Evolutionary conservation across 2,888 invertebrate species (phyloP).

Genomic region (Nomada goodeniana): DNA sequence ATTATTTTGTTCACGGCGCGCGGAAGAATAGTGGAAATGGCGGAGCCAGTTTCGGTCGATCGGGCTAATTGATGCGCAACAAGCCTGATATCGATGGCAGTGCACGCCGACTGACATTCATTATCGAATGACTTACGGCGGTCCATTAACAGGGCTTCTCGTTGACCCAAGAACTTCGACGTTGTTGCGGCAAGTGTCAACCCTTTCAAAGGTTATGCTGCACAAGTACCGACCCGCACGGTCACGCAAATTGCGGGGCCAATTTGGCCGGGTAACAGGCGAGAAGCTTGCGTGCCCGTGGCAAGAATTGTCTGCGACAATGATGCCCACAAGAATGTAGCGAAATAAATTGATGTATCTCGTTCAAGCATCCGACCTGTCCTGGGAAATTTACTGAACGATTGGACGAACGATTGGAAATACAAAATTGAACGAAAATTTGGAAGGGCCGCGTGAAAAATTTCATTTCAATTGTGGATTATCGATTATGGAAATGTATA

Average conservation of each 20-base stretch:
- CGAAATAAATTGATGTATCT: not conserved
- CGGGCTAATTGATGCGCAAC: constrained; percentile 13
- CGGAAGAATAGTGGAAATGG: too few relatives aligned
- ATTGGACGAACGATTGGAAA: too few relatives aligned
- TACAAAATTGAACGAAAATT: too few relatives aligned
- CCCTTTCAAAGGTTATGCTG: constrained; percentile 25
- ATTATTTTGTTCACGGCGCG: too few relatives aligned
- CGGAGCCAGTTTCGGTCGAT: not conserved
- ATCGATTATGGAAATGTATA: too few relatives aligned
- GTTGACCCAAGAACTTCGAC: constrained; percentile 29
- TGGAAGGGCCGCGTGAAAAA: too few relatives aligned
- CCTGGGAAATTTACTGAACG: too few relatives aligned
- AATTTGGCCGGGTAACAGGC: constrained; percentile 49
- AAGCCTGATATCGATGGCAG: not conserved
- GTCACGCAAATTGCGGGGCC: constrained; percentile 37
- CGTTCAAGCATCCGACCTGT: too few relatives aligned
- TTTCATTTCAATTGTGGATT: too few relatives aligned
- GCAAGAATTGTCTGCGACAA: not conserved
- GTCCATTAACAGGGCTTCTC: constrained; percentile 46
- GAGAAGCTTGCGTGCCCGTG: not conserved
- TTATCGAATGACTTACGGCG: constrained; percentile 33
- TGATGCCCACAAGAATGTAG: too few relatives aligned
- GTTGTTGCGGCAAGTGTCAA: constrained; percentile 30
- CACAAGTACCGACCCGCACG: not conserved
- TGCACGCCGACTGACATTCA: constrained; percentile 10